A percentile compares a stretch with the other conserved stretches of the same genome.
Conservation (phyloP, 2,797 vertebrate genomes). For the Onychomys arenicola region DNA sequence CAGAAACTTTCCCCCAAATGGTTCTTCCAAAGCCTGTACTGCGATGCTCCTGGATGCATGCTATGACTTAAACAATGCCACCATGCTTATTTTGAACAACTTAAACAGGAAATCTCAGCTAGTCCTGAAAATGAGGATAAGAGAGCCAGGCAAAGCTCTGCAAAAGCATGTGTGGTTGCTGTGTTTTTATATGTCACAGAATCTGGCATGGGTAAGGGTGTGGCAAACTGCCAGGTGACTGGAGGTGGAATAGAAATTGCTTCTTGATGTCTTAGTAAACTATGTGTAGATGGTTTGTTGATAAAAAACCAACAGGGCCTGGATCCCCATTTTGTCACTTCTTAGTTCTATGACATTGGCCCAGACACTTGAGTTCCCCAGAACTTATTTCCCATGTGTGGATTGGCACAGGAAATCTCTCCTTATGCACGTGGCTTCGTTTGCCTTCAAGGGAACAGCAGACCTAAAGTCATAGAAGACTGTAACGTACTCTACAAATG, state of each 20-base stretch:
- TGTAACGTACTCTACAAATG: neutral
- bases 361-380: neutral
- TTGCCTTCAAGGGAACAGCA: constrained; percentile 32
- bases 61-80: constrained; percentile 45
- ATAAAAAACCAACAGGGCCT: neutral
- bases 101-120: constrained; percentile 61
- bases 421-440: neutral
- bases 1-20: neutral
- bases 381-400: neutral
- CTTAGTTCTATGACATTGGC: neutral
- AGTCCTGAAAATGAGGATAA: constrained; percentile 67
- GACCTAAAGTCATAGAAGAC: neutral
- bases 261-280: constrained; percentile 36
- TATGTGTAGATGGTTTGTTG: neutral
- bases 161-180: neutral
- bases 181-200: neutral
- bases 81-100: constrained; percentile 76
- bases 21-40: neutral
- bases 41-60: constrained; percentile 4
- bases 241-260: neutral
- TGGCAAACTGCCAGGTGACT: neutral
- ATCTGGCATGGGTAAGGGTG: neutral
- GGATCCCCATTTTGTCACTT: neutral
- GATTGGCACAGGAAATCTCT: neutral
- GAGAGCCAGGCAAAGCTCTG: neutral